Base-by-base conservation (phyloP, 2,113 vertebrate genomes). In the Osmerus mordax region DNA sequence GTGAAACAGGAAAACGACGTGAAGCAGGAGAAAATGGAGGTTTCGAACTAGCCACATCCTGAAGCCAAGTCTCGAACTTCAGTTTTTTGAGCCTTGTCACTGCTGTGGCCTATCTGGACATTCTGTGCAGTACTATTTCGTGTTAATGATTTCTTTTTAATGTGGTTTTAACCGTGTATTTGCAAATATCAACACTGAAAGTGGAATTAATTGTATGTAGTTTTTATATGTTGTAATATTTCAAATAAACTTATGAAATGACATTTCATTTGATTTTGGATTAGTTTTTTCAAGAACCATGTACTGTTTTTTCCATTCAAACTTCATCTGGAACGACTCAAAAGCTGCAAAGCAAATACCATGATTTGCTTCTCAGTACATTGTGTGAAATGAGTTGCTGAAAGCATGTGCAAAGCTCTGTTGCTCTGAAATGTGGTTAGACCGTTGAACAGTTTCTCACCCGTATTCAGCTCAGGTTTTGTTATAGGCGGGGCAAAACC, bases 171-270 rank as follows among this genome's bases (percentile, higher is more conserved):
- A 83, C 92, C 82, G 81, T 92, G 90, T 89, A 86, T 84, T 88
- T 84, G 84, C 81, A 86, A 90, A 89, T 89, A 88, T 85, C 92
- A 88, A 90, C 91, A 88, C 87, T 86, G 47, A 88, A 75, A 83
- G 92, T 93, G 91, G 92, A 79, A 89, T 87, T 89, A 90, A 92
- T 93, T 56, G 55, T 56, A 18, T 94, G 95, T 97, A 96, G 95
- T 91, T 96, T 98, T 96, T 98, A 94, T 97, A 97, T 97, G 93
- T 94, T 94, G 94, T 95, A 95, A 96, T 94, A 96, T 97, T 97
- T 95, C 93, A 94, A 98, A 96, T 98, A 97, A 98, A 98, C 90
- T 92, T 91, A 92, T 87, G 67, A 87, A 90, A 90, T 89, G 71
- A 1, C 53, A 12, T 8, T 16, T 29, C 58, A 32, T 9, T 52